Evolutionary conservation across 92 coral and sea anemone genomes (phyloP), one percentile per base, ranked within the genome.

Genomic region (Palythoa heliodiscus): DNA sequence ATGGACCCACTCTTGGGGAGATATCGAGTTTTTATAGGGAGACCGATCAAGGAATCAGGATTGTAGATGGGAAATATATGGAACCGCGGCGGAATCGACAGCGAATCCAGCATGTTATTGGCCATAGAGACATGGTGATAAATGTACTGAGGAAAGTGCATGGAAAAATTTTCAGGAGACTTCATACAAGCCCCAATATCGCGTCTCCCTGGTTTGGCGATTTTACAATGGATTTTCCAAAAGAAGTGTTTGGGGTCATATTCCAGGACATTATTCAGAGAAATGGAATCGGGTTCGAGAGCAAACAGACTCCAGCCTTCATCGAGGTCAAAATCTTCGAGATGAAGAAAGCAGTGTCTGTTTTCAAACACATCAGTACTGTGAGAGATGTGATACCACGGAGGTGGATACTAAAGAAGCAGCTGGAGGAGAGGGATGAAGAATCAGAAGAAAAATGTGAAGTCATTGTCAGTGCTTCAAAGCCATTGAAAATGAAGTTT

Each of bases 141-240:
- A 84, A 80, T 61, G 54, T 85, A 47, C 78, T 91, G 48, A 25
- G 55, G 87, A 91, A 91, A 88, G 73, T 91, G 55, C 92, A 88
- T 19, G 55, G 67, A 68, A 91, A 86, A 76, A 83, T 90, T 29
- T 16, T 63, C 54, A 48, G 91, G 55, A 82, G 91, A 54, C 88
- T 91, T 48, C 85, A 73, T 67, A 24, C 89, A 22, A 81, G 89
- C 29, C 89, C 91, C 16, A 83, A 82, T 58, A 40, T 82, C 15
- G 78, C 84, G 39, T 77, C 87, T 12, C 88, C 91, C 12, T 91
- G 91, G 93, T 53, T 52, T 61, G 93, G 91, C 48, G 87, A 91
- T 70, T 87, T 91, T 40, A 78, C 87, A 68, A 71, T 87, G 75
- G 91, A 91, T 83, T 73, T 91, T 47, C 93, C 93, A 52, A 80